Evolutionary conservation across 1,140 invertebrate species (phyloP).

Genomic region (Ptiloglossa arizonensis): DNA sequence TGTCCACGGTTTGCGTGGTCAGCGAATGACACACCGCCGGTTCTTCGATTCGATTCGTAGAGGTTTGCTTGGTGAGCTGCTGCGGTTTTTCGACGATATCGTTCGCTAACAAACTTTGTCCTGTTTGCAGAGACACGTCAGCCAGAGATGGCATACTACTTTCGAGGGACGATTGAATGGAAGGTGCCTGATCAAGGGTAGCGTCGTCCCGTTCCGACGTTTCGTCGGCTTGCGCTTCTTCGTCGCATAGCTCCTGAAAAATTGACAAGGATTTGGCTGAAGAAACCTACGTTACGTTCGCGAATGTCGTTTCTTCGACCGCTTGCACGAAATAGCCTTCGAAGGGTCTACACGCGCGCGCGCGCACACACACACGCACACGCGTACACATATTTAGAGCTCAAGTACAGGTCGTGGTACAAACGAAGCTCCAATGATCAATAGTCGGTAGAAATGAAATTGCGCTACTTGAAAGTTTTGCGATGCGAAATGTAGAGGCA

Average conservation of each 20-base stretch:
- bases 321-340: too few species aligned
- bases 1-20: slow-evolving; percentile 57
- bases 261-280: slow-evolving; percentile 11
- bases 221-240: slow-evolving; percentile 64
- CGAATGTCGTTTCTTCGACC: background rate
- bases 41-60: slow-evolving; percentile 69
- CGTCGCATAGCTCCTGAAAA: slow-evolving; percentile 70
- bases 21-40: slow-evolving; percentile 65
- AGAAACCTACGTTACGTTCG: background rate
- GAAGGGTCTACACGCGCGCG: too few species aligned
- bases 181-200: slow-evolving; percentile 76
- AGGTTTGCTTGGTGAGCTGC: slow-evolving; percentile 74
- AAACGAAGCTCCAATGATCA: background rate
- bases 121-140: slow-evolving; percentile 79
- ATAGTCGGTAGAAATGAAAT: background rate
- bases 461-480: background rate
- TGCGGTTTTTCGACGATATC: slow-evolving; percentile 65
- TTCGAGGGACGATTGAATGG: slow-evolving; percentile 72
- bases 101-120: slow-evolving; percentile 74
- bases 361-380: too few species aligned
- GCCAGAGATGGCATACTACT: slow-evolving; percentile 71
- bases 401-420: too few species aligned
- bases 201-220: slow-evolving; percentile 68
- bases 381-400: too few species aligned
- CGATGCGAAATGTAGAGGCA: background rate